A percentile compares a stretch with the other conserved stretches of the same genome.
These are phyloP conservation scores for Sinodicranocentrus sp. DNA, from an alignment of 2,888 invertebrate genomes.

Conservation along the genomic window DNA sequence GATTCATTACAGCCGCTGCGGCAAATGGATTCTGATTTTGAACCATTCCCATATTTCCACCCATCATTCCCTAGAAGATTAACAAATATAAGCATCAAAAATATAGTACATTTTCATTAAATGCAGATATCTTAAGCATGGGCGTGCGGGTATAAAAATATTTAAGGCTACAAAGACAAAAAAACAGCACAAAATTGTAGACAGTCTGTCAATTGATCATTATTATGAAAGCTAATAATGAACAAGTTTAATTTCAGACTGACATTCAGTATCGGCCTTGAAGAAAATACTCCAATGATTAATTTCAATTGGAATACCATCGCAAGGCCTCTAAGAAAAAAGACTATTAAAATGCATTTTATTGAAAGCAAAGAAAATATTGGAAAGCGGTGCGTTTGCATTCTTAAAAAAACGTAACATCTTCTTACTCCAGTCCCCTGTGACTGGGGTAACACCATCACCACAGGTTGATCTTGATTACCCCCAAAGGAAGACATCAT, in stretches of 20 bases:
- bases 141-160: slow-evolving; percentile 27
- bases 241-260: too few relatives aligned
- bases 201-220: too few relatives aligned
- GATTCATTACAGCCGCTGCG: slow-evolving; percentile 61
- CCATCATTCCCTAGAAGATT: slow-evolving; percentile 74
- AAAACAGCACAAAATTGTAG: too few relatives aligned
- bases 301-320: slow-evolving; percentile 50
- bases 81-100: too few relatives aligned
- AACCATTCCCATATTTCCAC: slow-evolving; percentile 70
- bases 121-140: too few relatives aligned
- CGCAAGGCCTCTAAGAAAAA: slow-evolving; percentile 71
- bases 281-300: too few relatives aligned
- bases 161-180: too few relatives aligned
- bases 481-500: slow-evolving; percentile 62
- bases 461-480: slow-evolving; percentile 59
- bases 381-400: neutral
- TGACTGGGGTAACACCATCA: slow-evolving; percentile 63
- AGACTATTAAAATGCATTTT: neutral
- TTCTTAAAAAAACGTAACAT: slow-evolving; percentile 22
- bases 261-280: too few relatives aligned
- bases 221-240: too few relatives aligned
- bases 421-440: slow-evolving; percentile 63
- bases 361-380: neutral
- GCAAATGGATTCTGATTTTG: slow-evolving; percentile 71
- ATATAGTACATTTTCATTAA: too few relatives aligned